These are phyloP conservation scores for Xanthorhoe designata DNA, from an alignment of 2,888 invertebrate genomes.

Conservation along the genomic window DNA sequence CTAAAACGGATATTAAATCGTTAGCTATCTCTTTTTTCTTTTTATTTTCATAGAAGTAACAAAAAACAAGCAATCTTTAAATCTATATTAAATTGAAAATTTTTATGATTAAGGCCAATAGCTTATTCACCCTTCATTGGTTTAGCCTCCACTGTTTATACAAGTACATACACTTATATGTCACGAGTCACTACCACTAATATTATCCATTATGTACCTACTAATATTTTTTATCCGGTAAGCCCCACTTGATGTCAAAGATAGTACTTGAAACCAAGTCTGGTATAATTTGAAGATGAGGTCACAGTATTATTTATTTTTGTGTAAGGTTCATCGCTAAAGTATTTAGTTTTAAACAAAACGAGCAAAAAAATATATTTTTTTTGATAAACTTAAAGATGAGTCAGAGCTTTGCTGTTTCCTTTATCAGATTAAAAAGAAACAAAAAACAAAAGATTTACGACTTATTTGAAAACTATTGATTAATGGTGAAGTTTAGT, in stretches of 20 bases:
- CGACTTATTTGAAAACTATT: neutral
- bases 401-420: conserved; percentile 1
- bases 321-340: conserved; percentile 8
- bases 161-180: neutral
- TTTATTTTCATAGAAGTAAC: too few relatives aligned
- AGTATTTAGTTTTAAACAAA: conserved; percentile 5
- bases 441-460: neutral
- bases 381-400: neutral
- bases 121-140: neutral
- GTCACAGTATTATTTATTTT: conserved; percentile 15
- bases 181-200: neutral
- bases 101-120: too few relatives aligned
- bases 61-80: too few relatives aligned
- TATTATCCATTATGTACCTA: neutral
- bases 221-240: conserved; percentile 18
- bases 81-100: too few relatives aligned
- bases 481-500: neutral
- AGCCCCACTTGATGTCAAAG: conserved; percentile 22
- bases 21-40: too few relatives aligned
- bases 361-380: conserved; percentile 1
- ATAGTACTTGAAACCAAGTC: conserved; percentile 1
- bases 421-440: neutral
- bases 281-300: conserved; percentile 9
- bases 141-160: neutral
- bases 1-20: too few relatives aligned